A percentile compares a stretch with the other conserved stretches of the same genome.
phyloP scores from a whole-genome alignment of 92 coral and sea anemone species.

The Micromussa lordhowensis region DNA sequence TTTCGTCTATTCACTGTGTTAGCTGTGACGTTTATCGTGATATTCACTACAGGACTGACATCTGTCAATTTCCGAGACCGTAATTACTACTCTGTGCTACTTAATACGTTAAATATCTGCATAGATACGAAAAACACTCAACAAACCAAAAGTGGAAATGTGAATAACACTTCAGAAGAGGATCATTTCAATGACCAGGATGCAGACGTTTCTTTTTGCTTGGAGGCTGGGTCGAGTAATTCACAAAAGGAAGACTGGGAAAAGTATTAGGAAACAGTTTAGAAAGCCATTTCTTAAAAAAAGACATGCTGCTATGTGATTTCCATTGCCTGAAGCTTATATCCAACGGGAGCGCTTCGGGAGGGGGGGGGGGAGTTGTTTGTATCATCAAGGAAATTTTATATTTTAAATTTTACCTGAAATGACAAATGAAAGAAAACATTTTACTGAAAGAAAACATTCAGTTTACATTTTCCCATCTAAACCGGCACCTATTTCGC shows the following conservation, averaged over 20 bases:
- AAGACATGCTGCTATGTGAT: neutral
- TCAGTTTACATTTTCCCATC: too few relatives aligned
- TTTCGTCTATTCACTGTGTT: slow-evolving; percentile 83
- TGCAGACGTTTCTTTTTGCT: neutral
- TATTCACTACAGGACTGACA: slow-evolving; percentile 78
- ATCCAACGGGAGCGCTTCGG: too few relatives aligned
- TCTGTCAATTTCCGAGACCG: slow-evolving; percentile 65
- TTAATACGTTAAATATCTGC: slow-evolving; percentile 44
- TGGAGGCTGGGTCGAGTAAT: neutral
- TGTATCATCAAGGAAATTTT: too few relatives aligned
- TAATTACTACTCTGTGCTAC: slow-evolving; percentile 71
- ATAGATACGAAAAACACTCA: slow-evolving; percentile 21
- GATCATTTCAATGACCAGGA: neutral
- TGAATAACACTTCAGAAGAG: neutral
- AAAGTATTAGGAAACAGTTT: neutral
- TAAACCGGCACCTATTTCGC: too few relatives aligned
- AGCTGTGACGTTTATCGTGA: slow-evolving; percentile 58
- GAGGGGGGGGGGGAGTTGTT: too few relatives aligned
- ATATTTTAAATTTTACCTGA: too few relatives aligned
- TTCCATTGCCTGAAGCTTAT: too few relatives aligned
- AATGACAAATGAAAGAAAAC: too few relatives aligned
- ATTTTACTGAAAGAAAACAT: too few relatives aligned
- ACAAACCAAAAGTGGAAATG: neutral
- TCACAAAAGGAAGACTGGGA: slow-evolving; percentile 6
- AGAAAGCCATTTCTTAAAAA: neutral